Percentiles rank a stretch among this genome's conserved stretches.
Evolutionary conservation across 2,113 vertebrate species (phyloP).

Genomic region (Cololabis saira): DNA sequence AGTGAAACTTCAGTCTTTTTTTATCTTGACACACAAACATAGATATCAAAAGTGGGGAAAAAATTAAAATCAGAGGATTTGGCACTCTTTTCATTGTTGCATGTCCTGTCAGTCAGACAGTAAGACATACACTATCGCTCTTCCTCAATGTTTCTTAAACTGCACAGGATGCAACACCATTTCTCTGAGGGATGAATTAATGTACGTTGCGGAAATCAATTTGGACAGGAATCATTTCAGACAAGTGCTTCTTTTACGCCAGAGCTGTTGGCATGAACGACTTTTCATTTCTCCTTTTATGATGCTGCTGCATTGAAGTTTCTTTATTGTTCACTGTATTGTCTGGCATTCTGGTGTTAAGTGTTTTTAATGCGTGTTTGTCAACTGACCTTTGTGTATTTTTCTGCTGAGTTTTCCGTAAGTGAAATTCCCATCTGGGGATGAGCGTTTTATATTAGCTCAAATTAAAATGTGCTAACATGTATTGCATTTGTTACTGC

Average conservation of each 20-base stretch:
- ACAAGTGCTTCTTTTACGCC: background rate
- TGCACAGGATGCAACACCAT: too few species aligned
- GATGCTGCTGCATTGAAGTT: background rate
- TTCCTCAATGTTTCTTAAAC: too few species aligned
- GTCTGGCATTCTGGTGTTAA: background rate
- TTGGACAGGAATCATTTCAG: too few species aligned
- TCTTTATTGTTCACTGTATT: background rate
- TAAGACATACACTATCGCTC: too few species aligned
- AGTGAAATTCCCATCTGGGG: background rate
- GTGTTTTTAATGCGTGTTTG: background rate
- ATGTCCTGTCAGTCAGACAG: constrained; percentile 3
- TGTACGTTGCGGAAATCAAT: too few species aligned
- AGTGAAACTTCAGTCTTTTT: constrained; percentile 6
- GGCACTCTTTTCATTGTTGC: background rate
- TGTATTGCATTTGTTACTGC: background rate
- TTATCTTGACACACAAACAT: background rate
- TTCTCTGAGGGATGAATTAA: too few species aligned
- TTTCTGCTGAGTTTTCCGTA: background rate
- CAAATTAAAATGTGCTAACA: background rate
- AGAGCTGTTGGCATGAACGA: background rate
- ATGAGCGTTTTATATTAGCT: background rate
- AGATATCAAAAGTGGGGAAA: background rate
- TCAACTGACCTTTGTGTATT: background rate
- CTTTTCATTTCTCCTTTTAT: background rate
- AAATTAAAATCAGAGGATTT: too few species aligned